A percentile compares a stretch with the other conserved stretches of the same genome.
Conservation (phyloP, 2,888 invertebrate genomes). For the Brachycybe producta region DNA sequence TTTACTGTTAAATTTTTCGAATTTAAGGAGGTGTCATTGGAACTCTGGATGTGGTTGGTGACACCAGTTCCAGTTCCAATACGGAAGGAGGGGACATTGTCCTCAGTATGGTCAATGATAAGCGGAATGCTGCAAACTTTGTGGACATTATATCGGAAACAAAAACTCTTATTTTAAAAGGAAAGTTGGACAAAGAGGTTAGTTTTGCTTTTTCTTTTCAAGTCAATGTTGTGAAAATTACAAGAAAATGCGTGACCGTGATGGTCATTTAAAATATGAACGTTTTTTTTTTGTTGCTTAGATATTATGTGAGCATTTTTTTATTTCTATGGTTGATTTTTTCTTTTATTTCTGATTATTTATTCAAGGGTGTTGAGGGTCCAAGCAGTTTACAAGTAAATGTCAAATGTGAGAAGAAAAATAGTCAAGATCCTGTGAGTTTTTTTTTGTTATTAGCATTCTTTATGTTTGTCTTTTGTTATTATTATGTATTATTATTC, state of each 20-base stretch:
- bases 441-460: no score
- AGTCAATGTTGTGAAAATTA: no score
- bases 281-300: not conserved
- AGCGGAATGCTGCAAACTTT: conserved; percentile 10
- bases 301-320: not conserved
- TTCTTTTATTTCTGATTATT: not conserved
- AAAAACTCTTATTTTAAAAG: conserved; percentile 64
- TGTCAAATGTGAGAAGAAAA: conserved; percentile 66
- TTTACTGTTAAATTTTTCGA: no score
- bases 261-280: no score
- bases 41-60: conserved; percentile 8
- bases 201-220: not conserved
- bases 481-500: no score
- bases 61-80: not conserved
- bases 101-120: not conserved
- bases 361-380: conserved; percentile 50
- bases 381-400: conserved; percentile 75
- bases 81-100: conserved; percentile 10
- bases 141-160: conserved; percentile 60
- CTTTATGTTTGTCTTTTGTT: no score
- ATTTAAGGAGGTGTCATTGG: conserved; percentile 8
- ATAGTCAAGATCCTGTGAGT: conserved; percentile 61
- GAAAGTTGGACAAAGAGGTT: conserved; percentile 56
- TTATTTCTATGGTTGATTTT: not conserved
- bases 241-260: no score